Evolutionary conservation across 2,888 invertebrate species (phyloP), one percentile per base, ranked within the genome.

Genomic region (Stenodema calcarata): DNA sequence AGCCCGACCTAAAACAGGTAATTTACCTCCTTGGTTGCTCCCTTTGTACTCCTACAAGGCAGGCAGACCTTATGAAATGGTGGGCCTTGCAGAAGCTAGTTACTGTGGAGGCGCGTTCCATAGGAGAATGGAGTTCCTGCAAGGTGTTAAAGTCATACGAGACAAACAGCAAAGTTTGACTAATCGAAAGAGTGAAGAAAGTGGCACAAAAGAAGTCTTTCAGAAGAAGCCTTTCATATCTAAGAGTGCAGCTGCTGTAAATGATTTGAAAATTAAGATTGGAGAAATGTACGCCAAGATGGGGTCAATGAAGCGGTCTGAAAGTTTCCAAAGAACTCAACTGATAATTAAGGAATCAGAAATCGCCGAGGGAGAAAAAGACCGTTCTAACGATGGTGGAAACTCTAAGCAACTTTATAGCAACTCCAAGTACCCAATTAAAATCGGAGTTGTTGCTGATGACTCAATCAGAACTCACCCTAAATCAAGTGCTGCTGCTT

Each of bases 11-110:
- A 23, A 62, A 62, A 62, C 62, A 12, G 23, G 62, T 11, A 18
- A 73, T 35, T 16, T 73, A 35, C 73, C 73, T 35, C 73, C 73
- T 73, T 73, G 73, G 73, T 41, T 73, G n/a, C 73, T 73, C 16
- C 73, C 73, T 35, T 35, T 73, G 30, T 73, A 73, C 35, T 73
- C 73, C 7, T 73, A 18, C 12, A 73, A 73, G 18, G 73, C 73
- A 35, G 73, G 30, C 4, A 73, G 41, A 16, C 30, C 30, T 35
- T 30, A 35, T n/a, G n/a, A 16, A 1, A 30, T 11, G 7, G 3
- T 14, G 7, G 35, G 3, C 9, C n/a, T 50, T 50, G 4, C 62
- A 9, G 73, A 73, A 18, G 73, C 73, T 18, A 16, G n/a, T 18
- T 73, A 28, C 16, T 0, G 35, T n/a, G 73, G 73, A 0, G 73